Evolutionary conservation across 2,113 vertebrate genomes (phyloP).

Genomic region (Corynorhinus townsendii): DNA sequence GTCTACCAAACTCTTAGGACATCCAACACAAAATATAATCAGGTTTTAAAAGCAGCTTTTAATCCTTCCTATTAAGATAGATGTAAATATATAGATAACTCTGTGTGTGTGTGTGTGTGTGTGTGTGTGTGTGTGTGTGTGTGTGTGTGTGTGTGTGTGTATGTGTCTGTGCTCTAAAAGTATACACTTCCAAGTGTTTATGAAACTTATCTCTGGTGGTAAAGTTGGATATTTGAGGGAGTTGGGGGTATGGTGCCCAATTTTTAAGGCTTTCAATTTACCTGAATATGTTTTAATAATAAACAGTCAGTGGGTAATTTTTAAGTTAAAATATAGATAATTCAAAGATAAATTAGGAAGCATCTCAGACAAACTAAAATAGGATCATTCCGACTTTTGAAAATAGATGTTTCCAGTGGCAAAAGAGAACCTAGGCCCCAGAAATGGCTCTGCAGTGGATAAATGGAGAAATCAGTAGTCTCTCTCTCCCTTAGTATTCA

Average conservation of each 20-base stretch:
- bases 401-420: not conserved
- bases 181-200: not conserved
- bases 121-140: not conserved
- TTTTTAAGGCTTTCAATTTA: not conserved
- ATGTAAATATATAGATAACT: not conserved
- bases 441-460: not conserved
- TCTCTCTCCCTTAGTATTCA: not conserved
- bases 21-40: not conserved
- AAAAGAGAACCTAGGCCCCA: not conserved
- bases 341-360: not conserved
- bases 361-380: not conserved
- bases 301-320: not conserved
- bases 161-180: not conserved
- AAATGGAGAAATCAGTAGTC: not conserved
- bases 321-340: not conserved
- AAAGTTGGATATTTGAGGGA: not conserved
- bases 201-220: not conserved
- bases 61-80: not conserved
- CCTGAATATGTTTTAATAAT: not conserved
- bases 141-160: rapidly evolving
- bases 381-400: not conserved
- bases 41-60: not conserved
- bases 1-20: not conserved
- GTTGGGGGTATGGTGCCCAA: not conserved
- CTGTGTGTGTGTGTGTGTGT: not conserved